Percentiles rank a stretch among this genome's conserved stretches.
phyloP scores from a whole-genome alignment of 1,140 invertebrate genomes.

The Ceratosolen fusciceps region DNA sequence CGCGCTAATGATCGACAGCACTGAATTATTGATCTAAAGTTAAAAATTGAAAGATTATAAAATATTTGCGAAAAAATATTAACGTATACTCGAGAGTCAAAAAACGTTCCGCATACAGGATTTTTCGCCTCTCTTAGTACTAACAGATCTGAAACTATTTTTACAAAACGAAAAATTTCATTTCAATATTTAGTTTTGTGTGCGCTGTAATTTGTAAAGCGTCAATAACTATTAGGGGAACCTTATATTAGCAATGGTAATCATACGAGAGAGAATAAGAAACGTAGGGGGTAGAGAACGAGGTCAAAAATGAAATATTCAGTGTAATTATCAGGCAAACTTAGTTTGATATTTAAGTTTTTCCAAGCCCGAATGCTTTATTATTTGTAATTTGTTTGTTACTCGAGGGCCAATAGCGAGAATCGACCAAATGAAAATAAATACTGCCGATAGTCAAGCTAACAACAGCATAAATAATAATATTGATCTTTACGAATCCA shows the following conservation, averaged over 20 bases:
- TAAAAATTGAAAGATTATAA: no score
- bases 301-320: neutral
- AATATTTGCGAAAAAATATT: no score
- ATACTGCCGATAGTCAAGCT: neutral
- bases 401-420: neutral
- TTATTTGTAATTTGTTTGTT: constrained; percentile 25
- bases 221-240: neutral
- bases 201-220: neutral
- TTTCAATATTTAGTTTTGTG: neutral
- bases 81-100: no score
- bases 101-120: no score
- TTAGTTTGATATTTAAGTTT: constrained; percentile 1
- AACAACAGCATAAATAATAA: neutral
- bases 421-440: constrained; percentile 7
- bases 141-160: no score
- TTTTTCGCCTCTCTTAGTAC: no score
- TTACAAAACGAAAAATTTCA: no score
- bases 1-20: no score
- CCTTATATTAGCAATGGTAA: neutral
- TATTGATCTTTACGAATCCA: neutral
- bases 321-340: constrained; percentile 11
- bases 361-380: constrained; percentile 14
- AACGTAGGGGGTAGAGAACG: neutral
- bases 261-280: neutral
- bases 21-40: no score